Evolutionary conservation across 1,140 invertebrate genomes (phyloP).

Genomic region (Calliopsis andreniformis): DNA sequence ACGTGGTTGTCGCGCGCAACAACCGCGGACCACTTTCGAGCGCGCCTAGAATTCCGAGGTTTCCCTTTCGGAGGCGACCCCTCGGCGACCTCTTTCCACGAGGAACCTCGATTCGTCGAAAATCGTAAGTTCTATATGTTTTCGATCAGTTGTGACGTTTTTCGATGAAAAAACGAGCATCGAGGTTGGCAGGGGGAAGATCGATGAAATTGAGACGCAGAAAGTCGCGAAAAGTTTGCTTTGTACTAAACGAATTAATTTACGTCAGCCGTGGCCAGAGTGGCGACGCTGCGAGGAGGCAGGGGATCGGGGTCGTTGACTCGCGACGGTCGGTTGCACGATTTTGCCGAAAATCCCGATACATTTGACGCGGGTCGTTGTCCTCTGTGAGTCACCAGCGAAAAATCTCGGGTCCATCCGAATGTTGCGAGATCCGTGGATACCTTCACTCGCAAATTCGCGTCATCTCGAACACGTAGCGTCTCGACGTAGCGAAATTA

Average conservation of each 20-base stretch:
- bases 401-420: constrained; percentile 61
- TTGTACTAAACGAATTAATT: neutral
- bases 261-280: neutral
- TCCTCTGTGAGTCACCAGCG: constrained; percentile 62
- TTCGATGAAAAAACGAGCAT: no score
- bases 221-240: neutral
- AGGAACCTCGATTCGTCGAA: neutral
- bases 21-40: constrained; percentile 37
- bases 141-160: neutral
- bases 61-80: no score
- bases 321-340: constrained; percentile 25
- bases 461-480: neutral
- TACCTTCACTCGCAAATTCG: constrained; percentile 23
- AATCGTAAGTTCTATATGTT: constrained; percentile 8
- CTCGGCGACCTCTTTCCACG: neutral
- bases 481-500: neutral
- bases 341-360: constrained; percentile 52
- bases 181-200: no score
- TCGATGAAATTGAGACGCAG: neutral
- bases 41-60: neutral
- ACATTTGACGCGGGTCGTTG: constrained; percentile 59
- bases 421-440: neutral
- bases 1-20: constrained; percentile 62
- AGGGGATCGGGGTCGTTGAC: constrained; percentile 6
- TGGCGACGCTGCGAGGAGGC: no score